Evolutionary conservation across 1,140 invertebrate genomes (phyloP).

Genomic region (Drosophila mauritiana): DNA sequence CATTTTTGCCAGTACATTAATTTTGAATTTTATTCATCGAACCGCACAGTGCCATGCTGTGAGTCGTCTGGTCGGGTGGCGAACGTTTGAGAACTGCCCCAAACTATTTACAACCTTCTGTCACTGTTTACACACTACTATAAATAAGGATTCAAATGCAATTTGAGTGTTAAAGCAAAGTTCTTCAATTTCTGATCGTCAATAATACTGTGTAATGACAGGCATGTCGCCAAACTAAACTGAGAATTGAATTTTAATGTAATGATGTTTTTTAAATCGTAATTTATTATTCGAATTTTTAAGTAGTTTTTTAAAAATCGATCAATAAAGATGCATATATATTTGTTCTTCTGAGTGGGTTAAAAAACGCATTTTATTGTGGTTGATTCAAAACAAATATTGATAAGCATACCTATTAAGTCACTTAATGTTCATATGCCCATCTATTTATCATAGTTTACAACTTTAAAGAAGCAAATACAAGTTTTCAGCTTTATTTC

Average conservation of each 20-base stretch:
- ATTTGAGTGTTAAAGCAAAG: constrained; percentile 72
- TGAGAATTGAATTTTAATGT: constrained; percentile 55
- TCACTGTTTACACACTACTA: constrained; percentile 34
- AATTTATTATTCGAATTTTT: constrained; percentile 70
- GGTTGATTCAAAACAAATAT: too few species aligned
- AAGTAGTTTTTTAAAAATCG: constrained; percentile 73
- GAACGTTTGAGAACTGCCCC: constrained; percentile 49
- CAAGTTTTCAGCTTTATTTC: background rate
- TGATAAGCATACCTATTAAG: too few species aligned
- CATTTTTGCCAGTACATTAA: constrained; percentile 21
- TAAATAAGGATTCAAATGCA: constrained; percentile 43
- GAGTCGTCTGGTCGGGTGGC: constrained; percentile 25
- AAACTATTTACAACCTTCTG: constrained; percentile 51
- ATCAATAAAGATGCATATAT: constrained; percentile 78
- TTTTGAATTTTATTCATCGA: constrained; percentile 29
- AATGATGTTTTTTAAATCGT: constrained; percentile 61
- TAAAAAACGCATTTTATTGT: constrained; percentile 30
- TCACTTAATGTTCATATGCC: too few species aligned
- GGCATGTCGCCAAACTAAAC: constrained; percentile 45
- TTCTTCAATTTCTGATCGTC: constrained; percentile 57
- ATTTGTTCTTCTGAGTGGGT: constrained; percentile 84
- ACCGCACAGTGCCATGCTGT: constrained; percentile 26
- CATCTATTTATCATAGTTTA: too few species aligned
- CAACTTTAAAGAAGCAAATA: background rate
- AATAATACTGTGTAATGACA: constrained; percentile 32